These are phyloP conservation scores for Epizoanthus ramosus DNA, from an alignment of 92 coral and sea anemone species.

Conservation along the genomic window DNA sequence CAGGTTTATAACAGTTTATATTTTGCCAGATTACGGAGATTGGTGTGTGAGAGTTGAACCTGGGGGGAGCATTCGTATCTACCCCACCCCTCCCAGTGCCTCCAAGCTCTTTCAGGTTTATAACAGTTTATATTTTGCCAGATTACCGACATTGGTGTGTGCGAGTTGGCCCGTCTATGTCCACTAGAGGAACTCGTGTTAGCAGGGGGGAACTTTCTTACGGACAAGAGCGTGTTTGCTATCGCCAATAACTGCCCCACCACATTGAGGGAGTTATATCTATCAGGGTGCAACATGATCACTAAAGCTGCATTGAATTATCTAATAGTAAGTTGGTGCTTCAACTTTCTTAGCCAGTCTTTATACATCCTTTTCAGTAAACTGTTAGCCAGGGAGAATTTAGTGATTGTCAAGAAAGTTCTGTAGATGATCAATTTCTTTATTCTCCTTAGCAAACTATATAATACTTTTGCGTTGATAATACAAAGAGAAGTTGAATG, in stretches of 20 bases:
- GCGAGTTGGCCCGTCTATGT: constrained; percentile 83
- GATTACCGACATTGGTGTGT: constrained; percentile 82
- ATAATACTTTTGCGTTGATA: too few relatives aligned
- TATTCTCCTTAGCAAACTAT: background rate
- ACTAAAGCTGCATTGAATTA: constrained; percentile 83
- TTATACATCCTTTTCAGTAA: background rate
- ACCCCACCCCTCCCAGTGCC: constrained; percentile 10
- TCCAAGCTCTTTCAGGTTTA: background rate
- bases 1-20: background rate
- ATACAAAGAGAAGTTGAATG: too few relatives aligned
- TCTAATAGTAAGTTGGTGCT: constrained; percentile 58
- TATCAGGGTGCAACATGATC: constrained; percentile 84
- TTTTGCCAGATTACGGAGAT: constrained; percentile 69
- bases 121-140: background rate
- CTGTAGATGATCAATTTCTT: background rate
- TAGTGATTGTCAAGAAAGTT: too few relatives aligned
- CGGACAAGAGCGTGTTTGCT: constrained; percentile 85
- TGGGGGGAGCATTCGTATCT: constrained; percentile 71
- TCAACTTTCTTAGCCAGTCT: too few relatives aligned
- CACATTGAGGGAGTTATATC: constrained; percentile 71
- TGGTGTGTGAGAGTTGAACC: constrained; percentile 78
- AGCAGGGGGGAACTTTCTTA: constrained; percentile 70
- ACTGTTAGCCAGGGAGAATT: too few relatives aligned
- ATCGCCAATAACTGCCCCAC: constrained; percentile 81
- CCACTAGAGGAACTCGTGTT: constrained; percentile 68